These are phyloP conservation scores for Archegozetes longisetosus DNA, from an alignment of 1,140 invertebrate species.

Conservation along the genomic window DNA sequence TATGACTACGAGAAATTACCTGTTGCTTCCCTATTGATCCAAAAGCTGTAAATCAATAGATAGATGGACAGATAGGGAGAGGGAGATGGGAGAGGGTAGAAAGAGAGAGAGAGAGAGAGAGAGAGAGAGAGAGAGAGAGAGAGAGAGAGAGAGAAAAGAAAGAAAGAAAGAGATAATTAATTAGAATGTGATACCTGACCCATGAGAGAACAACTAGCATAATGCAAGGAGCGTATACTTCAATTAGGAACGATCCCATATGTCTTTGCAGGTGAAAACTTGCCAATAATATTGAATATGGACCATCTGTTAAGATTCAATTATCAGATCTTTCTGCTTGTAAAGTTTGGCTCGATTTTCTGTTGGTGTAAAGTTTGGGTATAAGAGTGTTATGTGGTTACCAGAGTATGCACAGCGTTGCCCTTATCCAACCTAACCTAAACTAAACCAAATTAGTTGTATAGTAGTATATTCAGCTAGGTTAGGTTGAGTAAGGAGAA, in stretches of 20 bases:
- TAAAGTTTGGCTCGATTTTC: neutral
- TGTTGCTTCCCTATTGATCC: conserved; percentile 88
- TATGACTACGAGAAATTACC: conserved; percentile 21
- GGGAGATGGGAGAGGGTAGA: neutral
- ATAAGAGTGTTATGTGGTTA: too few relatives aligned
- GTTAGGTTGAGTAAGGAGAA: too few relatives aligned
- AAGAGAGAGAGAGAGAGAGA: too few relatives aligned
- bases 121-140: neutral
- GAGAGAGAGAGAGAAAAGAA: neutral
- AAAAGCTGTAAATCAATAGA: conserved; percentile 39
- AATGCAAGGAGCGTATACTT: conserved; percentile 58
- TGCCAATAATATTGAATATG: conserved; percentile 31
- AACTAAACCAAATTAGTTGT: too few relatives aligned
- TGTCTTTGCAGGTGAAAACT: conserved; percentile 36
- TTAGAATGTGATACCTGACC: conserved; percentile 37
- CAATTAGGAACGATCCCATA: conserved; percentile 38
- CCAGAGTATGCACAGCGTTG: too few relatives aligned
- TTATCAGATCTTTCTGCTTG: too few relatives aligned
- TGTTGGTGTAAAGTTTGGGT: too few relatives aligned
- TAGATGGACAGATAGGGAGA: neutral
- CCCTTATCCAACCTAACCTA: too few relatives aligned
- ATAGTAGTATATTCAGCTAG: too few relatives aligned
- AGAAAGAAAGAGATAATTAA: neutral
- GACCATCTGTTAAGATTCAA: conserved; percentile 21
- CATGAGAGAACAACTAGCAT: conserved; percentile 85